A percentile compares a stretch with the other conserved stretches of the same genome.
phyloP scores from a whole-genome alignment of 2,113 vertebrate genomes.

The Pseudopodoces humilis region DNA sequence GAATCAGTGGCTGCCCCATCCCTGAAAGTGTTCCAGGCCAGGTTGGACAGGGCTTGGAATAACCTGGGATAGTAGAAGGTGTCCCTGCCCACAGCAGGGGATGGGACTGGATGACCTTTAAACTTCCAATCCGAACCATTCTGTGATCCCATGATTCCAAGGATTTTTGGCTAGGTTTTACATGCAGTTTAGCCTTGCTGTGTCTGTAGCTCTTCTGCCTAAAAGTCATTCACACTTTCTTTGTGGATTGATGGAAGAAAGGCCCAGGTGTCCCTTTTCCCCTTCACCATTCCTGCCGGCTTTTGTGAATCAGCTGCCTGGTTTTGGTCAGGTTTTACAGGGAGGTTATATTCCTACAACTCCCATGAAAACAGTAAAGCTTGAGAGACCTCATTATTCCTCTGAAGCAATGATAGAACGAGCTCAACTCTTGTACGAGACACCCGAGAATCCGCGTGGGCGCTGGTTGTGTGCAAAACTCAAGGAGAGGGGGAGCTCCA shows the following conservation, averaged over 20 bases:
- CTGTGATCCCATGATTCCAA: too few species aligned
- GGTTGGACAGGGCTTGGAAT: rapidly evolving
- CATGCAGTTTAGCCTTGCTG: rapidly evolving
- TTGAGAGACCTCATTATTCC: background rate
- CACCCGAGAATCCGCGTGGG: background rate
- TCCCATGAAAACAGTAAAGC: background rate
- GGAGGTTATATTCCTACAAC: background rate
- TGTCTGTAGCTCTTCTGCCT: background rate
- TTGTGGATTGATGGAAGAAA: background rate
- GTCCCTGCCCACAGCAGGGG: background rate
- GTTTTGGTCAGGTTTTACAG: background rate
- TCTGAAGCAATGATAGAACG: background rate
- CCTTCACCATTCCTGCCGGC: background rate
- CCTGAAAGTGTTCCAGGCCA: background rate
- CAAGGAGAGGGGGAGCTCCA: background rate
- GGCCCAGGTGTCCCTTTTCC: background rate
- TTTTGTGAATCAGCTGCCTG: background rate
- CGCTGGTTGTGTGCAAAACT: rapidly evolving
- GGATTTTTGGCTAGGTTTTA: background rate
- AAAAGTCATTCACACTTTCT: background rate
- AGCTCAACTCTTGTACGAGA: background rate
- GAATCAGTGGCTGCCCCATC: background rate
- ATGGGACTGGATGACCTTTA: background rate
- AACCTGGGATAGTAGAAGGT: background rate
- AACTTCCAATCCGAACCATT: background rate